A percentile compares a stretch with the other conserved stretches of the same genome.
Conservation (phyloP, 2,113 vertebrate genomes). For the Scortum barcoo region DNA sequence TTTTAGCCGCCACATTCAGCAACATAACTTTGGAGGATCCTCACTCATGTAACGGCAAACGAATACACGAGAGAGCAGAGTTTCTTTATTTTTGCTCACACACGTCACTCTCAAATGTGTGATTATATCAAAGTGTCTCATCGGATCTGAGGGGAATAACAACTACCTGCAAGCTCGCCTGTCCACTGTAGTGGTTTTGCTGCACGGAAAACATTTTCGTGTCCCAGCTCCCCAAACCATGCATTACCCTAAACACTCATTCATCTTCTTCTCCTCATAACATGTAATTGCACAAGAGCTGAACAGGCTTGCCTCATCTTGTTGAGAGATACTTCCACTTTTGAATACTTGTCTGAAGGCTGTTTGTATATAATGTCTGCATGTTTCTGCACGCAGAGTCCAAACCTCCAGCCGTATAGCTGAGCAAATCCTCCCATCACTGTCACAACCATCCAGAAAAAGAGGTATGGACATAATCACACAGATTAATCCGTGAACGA, state of each 20-base stretch:
- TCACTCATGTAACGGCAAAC: background rate
- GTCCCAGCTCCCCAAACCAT: conserved; percentile 17
- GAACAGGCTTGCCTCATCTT: conserved; percentile 55
- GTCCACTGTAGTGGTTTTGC: conserved; percentile 1
- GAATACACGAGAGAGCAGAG: background rate
- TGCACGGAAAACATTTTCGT: background rate
- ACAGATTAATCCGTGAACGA: background rate
- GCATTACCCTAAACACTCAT: conserved; percentile 39
- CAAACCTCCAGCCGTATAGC: background rate
- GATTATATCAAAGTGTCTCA: background rate
- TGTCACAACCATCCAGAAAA: no score
- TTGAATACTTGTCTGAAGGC: conserved; percentile 23
- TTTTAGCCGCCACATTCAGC: background rate
- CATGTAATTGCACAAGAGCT: conserved; percentile 31
- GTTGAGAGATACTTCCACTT: conserved; percentile 21
- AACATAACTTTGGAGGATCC: background rate
- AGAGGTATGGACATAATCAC: background rate
- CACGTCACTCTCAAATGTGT: background rate
- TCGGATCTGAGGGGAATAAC: conserved; percentile 15
- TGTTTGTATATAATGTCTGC: background rate
- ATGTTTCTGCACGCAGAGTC: conserved; percentile 13
- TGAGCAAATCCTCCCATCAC: background rate
- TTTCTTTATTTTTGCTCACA: conserved; percentile 9
- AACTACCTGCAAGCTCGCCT: conserved; percentile 5
- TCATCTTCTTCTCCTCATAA: conserved; percentile 35